Evolutionary conservation across 1,140 invertebrate genomes (phyloP).

Genomic region (Macrobrachium nipponense): DNA sequence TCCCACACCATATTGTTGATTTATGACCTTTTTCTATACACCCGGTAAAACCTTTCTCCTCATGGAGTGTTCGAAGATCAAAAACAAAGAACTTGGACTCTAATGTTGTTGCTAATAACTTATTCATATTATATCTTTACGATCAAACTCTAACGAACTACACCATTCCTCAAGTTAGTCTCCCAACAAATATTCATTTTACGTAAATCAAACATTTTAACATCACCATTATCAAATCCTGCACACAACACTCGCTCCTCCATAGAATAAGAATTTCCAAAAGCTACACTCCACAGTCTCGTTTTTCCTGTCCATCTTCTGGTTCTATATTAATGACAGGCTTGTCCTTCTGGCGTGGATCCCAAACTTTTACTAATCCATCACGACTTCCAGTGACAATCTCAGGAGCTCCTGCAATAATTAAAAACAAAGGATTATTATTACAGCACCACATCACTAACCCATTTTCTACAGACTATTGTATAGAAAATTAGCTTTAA

Average conservation of each 20-base stretch:
- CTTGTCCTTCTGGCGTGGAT: slow-evolving; percentile 83
- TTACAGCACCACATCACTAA: neutral
- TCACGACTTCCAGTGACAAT: slow-evolving; percentile 93
- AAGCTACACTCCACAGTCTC: slow-evolving; percentile 89
- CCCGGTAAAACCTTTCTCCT: slow-evolving; percentile 86
- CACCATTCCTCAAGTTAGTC: slow-evolving; percentile 92
- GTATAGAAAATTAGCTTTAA: too few species aligned
- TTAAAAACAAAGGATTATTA: neutral
- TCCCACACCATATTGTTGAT: slow-evolving; percentile 88
- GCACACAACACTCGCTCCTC: slow-evolving; percentile 87
- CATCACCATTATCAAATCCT: slow-evolving; percentile 96
- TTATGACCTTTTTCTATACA: slow-evolving; percentile 82
- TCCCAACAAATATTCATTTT: slow-evolving; percentile 89
- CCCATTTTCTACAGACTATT: too few species aligned
- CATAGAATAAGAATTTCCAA: slow-evolving; percentile 88
- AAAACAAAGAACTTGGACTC: slow-evolving; percentile 92
- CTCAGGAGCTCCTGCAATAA: slow-evolving; percentile 85
- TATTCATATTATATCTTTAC: slow-evolving; percentile 97
- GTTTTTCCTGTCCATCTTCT: slow-evolving; percentile 70
- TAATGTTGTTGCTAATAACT: slow-evolving; percentile 91
- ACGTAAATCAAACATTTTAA: slow-evolving; percentile 95
- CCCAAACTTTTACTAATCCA: slow-evolving; percentile 95
- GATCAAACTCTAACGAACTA: slow-evolving; percentile 90
- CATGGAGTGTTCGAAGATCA: slow-evolving; percentile 89
- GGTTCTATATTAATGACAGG: slow-evolving; percentile 91